Evolutionary conservation across 2,113 vertebrate species (phyloP).

Genomic region (Cyprinodon variegatus): DNA sequence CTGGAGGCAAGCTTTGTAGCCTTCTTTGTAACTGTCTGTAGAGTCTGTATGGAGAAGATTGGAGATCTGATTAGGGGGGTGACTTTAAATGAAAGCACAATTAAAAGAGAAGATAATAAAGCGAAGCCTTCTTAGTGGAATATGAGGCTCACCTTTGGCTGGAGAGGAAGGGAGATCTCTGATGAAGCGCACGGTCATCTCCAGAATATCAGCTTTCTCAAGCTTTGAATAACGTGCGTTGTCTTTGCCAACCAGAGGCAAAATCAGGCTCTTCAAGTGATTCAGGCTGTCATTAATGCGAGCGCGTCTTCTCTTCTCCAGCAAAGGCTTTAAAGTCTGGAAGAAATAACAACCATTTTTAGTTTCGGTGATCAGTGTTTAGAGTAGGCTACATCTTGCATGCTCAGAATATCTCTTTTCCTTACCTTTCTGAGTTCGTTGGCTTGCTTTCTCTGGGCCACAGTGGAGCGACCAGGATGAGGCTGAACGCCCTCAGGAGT

Average conservation of each 20-base stretch:
- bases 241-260: constrained; percentile 87
- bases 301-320: constrained; percentile 86
- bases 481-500: constrained; percentile 42
- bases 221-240: constrained; percentile 86
- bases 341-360: constrained; percentile 12
- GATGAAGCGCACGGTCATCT: constrained; percentile 92
- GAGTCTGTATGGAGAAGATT: constrained; percentile 56
- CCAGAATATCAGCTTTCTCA: constrained; percentile 92
- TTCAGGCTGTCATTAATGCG: constrained; percentile 88
- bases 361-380: constrained; percentile 10
- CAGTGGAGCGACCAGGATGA: constrained; percentile 68
- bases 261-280: constrained; percentile 85
- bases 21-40: constrained; percentile 82
- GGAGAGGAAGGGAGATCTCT: constrained; percentile 76
- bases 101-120: not conserved
- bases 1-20: constrained; percentile 86
- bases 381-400: not conserved
- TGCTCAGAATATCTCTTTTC: not conserved
- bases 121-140: not conserved
- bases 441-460: constrained; percentile 80
- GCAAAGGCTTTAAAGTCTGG: constrained; percentile 85
- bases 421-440: constrained; percentile 84
- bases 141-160: constrained; percentile 74
- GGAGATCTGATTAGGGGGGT: constrained; percentile 26
- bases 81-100: not conserved